These are phyloP conservation scores for Elachura formosa DNA, from an alignment of 2,113 vertebrate species.

Conservation along the genomic window DNA sequence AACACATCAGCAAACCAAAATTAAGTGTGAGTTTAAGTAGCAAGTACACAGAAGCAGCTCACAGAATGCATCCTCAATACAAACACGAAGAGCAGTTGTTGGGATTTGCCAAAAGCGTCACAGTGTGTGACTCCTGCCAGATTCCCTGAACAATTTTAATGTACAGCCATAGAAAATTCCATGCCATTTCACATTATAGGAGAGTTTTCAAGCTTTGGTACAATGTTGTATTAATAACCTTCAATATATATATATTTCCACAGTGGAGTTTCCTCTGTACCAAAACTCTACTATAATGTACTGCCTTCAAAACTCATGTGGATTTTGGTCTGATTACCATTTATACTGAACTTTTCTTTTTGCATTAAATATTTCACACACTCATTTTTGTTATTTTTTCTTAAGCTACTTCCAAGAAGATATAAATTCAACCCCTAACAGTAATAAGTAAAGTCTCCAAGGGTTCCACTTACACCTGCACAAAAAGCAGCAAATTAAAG, in stretches of 20 bases:
- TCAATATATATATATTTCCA: neutral
- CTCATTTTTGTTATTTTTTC: neutral
- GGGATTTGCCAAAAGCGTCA: neutral
- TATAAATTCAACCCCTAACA: neutral
- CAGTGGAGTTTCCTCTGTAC: neutral
- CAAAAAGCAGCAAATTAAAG: neutral
- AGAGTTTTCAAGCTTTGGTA: neutral
- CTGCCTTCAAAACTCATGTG: neutral
- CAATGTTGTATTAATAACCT: neutral
- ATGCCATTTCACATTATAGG: neutral
- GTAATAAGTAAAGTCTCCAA: neutral
- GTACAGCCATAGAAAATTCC: neutral
- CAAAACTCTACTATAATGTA: neutral
- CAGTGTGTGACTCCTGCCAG: neutral
- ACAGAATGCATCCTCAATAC: neutral
- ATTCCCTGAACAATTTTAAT: neutral
- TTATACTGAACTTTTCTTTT: neutral
- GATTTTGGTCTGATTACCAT: neutral
- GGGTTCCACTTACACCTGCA: neutral
- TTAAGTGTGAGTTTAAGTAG: neutral
- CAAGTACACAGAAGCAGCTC: neutral
- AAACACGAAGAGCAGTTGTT: neutral
- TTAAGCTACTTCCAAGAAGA: neutral
- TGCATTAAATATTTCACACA: neutral
- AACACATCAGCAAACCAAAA: neutral